Evolutionary conservation across 2,888 invertebrate species (phyloP).

Genomic region (Rhaphigaster nebulosa): DNA sequence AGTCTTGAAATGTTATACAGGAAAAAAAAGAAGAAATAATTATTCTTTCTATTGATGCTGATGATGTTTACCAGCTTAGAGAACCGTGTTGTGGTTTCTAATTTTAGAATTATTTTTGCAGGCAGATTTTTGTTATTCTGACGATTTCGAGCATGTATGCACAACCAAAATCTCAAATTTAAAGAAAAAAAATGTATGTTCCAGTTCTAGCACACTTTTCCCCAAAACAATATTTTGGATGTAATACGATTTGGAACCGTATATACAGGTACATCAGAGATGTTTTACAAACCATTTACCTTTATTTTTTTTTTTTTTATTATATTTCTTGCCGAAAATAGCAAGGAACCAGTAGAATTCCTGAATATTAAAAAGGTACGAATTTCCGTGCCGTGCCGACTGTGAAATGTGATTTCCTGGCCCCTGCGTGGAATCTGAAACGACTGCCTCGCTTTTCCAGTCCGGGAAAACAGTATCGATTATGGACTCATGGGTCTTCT

Average conservation of each 20-base stretch:
- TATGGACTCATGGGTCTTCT: neutral
- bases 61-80: neutral
- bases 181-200: too few relatives aligned
- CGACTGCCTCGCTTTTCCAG: neutral
- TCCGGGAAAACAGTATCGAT: neutral
- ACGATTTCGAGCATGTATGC: too few relatives aligned
- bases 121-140: too few relatives aligned
- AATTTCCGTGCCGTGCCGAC: conserved; percentile 41
- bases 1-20: neutral
- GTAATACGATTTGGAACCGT: too few relatives aligned
- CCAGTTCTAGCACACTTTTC: too few relatives aligned
- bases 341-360: neutral
- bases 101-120: too few relatives aligned
- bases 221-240: too few relatives aligned
- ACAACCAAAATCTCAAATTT: too few relatives aligned
- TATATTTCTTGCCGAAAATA: neutral
- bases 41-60: neutral
- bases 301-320: neutral
- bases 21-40: too few relatives aligned
- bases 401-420: conserved; percentile 43
- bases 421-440: conserved; percentile 47
- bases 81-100: too few relatives aligned
- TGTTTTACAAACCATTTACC: too few relatives aligned
- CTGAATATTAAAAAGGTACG: conserved; percentile 41
- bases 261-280: too few relatives aligned